A percentile compares a stretch with the other conserved stretches of the same genome.
phyloP scores from a whole-genome alignment of 1,140 invertebrate genomes.

The Drosophila fuyamai region DNA sequence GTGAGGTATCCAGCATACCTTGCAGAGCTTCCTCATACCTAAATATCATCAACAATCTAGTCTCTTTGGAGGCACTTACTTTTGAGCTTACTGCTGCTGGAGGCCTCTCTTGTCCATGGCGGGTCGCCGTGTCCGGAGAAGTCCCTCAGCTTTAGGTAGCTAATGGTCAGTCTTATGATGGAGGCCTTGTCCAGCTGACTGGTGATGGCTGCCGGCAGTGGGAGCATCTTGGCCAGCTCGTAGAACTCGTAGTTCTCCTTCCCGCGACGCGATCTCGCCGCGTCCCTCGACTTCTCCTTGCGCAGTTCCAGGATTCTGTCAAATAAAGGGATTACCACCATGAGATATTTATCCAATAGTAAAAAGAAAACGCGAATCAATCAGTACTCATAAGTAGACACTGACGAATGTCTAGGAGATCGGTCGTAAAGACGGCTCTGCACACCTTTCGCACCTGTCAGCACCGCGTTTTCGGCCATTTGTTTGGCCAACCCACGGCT shows the following conservation, averaged over 20 bases:
- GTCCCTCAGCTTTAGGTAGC: conserved; percentile 97
- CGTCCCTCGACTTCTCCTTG: conserved; percentile 98
- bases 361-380: conserved; percentile 30
- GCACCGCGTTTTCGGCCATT: conserved; percentile 55
- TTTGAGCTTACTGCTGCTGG: conserved; percentile 93
- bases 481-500: conserved; percentile 48
- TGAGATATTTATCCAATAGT: conserved; percentile 16
- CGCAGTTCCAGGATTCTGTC: conserved; percentile 97
- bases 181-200: conserved; percentile 99
- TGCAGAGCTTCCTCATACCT: too few species aligned
- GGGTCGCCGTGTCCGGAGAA: conserved; percentile 98
- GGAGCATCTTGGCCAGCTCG: conserved; percentile 98
- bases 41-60: too few species aligned
- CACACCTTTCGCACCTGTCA: conserved; percentile 63
- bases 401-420: conserved; percentile 58
- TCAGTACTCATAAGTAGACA: conserved; percentile 75
- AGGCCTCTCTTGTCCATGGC: conserved; percentile 94
- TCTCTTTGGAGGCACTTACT: conserved; percentile 86
- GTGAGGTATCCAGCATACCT: too few species aligned
- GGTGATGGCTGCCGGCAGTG: conserved; percentile 97
- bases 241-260: conserved; percentile 99
- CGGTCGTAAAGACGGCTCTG: conserved; percentile 1
- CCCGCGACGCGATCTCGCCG: conserved; percentile 95
- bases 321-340: conserved; percentile 70
- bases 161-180: conserved; percentile 98